Conservation (phyloP, 1,140 invertebrate genomes). For the Plodia interpunctella region DNA sequence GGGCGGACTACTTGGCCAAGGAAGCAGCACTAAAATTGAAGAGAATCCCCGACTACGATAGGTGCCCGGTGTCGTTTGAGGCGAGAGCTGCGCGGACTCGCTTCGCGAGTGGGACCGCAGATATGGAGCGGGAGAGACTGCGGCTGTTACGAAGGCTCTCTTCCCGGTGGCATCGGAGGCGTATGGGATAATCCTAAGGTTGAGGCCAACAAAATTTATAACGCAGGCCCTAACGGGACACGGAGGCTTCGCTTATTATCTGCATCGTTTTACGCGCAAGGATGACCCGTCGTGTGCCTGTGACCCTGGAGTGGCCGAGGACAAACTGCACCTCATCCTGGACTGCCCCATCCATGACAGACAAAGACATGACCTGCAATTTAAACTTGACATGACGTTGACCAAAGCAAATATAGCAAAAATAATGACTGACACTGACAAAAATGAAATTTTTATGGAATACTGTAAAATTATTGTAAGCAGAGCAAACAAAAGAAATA, state of each 20-base stretch:
- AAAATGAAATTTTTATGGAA: background rate
- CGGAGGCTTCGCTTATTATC: constrained; percentile 2
- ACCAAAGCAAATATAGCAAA: background rate
- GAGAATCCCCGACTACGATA: constrained; percentile 7
- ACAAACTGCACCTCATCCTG: background rate
- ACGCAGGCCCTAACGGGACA: constrained; percentile 9
- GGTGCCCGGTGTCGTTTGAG: constrained; percentile 16
- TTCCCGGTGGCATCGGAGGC: background rate
- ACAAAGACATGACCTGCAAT: background rate
- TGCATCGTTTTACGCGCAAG: constrained; percentile 8
- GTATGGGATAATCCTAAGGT: background rate
- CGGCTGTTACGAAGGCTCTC: background rate
- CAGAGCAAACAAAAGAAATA: no score
- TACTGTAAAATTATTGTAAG: background rate
- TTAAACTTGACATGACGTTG: background rate
- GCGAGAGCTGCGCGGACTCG: constrained; percentile 15
- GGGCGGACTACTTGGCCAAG: constrained; percentile 10
- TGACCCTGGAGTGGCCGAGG: background rate
- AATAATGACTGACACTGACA: background rate
- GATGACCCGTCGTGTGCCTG: constrained; percentile 7
- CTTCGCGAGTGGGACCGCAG: constrained; percentile 19
- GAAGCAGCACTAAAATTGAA: background rate
- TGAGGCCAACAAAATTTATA: background rate
- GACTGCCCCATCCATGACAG: background rate
- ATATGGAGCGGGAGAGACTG: constrained; percentile 3